phyloP scores from a whole-genome alignment of 2,888 invertebrate species.

The Cataglyphis altisquamis region DNA sequence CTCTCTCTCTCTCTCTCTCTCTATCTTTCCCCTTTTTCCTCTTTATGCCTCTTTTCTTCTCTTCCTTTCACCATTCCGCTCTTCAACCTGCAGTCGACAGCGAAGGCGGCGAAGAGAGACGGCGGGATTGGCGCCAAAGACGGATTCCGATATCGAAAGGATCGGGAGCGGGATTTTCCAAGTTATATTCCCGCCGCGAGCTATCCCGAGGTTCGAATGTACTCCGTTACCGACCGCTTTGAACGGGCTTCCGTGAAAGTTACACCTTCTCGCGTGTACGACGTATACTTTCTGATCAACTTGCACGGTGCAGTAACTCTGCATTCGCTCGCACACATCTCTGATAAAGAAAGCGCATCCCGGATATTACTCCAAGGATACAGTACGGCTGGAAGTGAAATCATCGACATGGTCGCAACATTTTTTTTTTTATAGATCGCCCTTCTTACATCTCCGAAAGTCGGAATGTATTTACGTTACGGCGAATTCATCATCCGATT shows the following conservation, averaged over 20 bases:
- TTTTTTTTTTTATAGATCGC: neutral
- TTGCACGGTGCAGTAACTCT: conserved; percentile 2
- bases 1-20: conserved; percentile 22
- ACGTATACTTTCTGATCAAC: conserved; percentile 70
- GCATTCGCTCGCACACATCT: conserved; percentile 2
- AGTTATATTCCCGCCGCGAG: conserved; percentile 74
- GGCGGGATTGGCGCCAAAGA: conserved; percentile 69
- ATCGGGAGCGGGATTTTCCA: conserved; percentile 72
- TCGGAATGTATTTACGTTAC: neutral
- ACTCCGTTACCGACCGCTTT: conserved; percentile 65
- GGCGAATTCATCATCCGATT: neutral
- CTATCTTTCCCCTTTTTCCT: conserved; percentile 11
- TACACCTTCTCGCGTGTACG: conserved; percentile 57
- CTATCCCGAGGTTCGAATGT: conserved; percentile 71
- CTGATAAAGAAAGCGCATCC: conserved; percentile 28
- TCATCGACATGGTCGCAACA: neutral
- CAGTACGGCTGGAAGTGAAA: neutral
- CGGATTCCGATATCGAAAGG: conserved; percentile 76
- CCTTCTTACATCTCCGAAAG: neutral
- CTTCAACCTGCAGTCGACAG: conserved; percentile 60
- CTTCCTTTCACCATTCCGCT: conserved; percentile 36
- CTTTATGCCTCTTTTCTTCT: conserved; percentile 32
- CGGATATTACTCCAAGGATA: conserved; percentile 29
- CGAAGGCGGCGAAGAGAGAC: conserved; percentile 58
- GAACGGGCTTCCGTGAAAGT: conserved; percentile 65